These are phyloP conservation scores for Alauda arvensis DNA, from an alignment of 2,797 vertebrate species.

Conservation along the genomic window DNA sequence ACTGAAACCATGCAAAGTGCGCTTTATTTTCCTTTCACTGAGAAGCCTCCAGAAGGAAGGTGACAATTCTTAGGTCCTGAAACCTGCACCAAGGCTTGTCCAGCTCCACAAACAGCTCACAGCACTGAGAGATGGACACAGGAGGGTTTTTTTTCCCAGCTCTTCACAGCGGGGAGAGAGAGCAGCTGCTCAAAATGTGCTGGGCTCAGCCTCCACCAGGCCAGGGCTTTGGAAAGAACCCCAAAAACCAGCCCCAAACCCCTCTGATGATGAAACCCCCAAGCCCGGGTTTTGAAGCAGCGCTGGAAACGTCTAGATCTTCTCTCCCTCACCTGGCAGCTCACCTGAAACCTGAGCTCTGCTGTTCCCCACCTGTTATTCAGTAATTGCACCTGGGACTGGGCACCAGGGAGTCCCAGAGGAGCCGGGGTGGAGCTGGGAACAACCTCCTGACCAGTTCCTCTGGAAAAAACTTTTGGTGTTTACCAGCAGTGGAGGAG, in stretches of 20 bases:
- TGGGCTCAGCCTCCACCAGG: background rate
- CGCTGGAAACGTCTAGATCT: background rate
- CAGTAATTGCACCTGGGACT: background rate
- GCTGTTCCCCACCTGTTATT: background rate
- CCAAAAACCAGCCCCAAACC: accelerated
- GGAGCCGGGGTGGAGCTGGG: background rate
- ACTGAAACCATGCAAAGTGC: background rate
- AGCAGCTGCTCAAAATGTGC: background rate
- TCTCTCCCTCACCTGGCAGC: background rate
- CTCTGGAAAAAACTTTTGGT: background rate
- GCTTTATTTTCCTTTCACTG: background rate
- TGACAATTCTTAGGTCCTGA: background rate
- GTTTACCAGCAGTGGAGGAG: background rate
- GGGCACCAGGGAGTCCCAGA: background rate
- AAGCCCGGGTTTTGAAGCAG: background rate
- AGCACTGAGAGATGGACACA: background rate
- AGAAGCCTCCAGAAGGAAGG: background rate
- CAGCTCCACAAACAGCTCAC: background rate
- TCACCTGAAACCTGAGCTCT: background rate
- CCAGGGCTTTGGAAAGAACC: background rate
- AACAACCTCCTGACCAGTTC: background rate
- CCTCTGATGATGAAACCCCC: accelerated
- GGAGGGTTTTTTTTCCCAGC: background rate
- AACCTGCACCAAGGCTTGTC: background rate
- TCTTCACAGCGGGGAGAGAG: background rate